Conservation (phyloP, 2,113 vertebrate species). For the Xiphias gladius region DNA sequence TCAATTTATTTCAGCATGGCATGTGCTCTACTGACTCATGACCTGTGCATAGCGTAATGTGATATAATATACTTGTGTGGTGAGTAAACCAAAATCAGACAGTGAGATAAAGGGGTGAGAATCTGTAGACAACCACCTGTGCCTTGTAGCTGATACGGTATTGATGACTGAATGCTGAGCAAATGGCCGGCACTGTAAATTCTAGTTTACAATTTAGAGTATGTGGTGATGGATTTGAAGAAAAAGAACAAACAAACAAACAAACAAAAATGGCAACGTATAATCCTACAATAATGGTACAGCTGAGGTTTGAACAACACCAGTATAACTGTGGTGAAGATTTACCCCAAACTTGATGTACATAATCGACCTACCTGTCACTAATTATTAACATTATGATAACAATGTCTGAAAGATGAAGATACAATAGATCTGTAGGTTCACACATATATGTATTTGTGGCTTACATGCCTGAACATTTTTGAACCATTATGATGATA, state of each 20-base stretch:
- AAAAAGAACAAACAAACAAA: too few relatives aligned
- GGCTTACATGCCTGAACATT: too few relatives aligned
- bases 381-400: neutral
- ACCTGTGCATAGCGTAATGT: neutral
- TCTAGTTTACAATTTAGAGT: neutral
- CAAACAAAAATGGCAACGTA: neutral
- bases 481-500: neutral
- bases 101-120: neutral
- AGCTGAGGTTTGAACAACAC: neutral
- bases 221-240: neutral
- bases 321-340: neutral
- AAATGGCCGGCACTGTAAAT: neutral
- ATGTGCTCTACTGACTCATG: neutral
- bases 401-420: neutral
- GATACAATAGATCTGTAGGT: neutral
- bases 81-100: constrained; percentile 18
- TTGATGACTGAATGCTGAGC: neutral
- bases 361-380: neutral
- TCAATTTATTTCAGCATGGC: neutral
- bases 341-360: neutral
- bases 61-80: neutral
- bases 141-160: neutral
- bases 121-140: neutral
- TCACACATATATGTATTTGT: neutral
- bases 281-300: neutral